A percentile compares a stretch with the other conserved stretches of the same genome.
These are phyloP conservation scores for Theonella swinhoei DNA, from an alignment of 37 sponge, comb jelly and placozoan genomes.

Conservation along the genomic window DNA sequence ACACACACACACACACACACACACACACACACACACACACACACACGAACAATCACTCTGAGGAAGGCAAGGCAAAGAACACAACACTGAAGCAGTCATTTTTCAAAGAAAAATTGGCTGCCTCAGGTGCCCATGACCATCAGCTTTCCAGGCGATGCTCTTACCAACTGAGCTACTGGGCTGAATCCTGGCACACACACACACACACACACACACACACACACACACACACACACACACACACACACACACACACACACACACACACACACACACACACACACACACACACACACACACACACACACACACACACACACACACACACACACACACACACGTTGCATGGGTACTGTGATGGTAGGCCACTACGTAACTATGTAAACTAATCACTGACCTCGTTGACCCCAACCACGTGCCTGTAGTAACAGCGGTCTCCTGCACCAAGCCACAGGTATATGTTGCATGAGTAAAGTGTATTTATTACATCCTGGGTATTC, in stretches of 20 bases:
- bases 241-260: conserved; percentile 6
- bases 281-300: conserved; percentile 3
- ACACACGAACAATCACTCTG: too few species aligned
- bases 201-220: conserved; percentile 31
- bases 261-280: conserved; percentile 6
- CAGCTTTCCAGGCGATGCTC: too few species aligned
- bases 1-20: conserved; percentile 35
- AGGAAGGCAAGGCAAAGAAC: neutral
- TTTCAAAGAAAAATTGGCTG: too few species aligned
- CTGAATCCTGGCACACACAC: too few species aligned
- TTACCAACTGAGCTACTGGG: too few species aligned
- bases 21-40: conserved; percentile 32
- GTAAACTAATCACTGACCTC: neutral
- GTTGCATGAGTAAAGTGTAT: neutral
- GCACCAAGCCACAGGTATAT: neutral
- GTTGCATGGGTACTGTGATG: neutral
- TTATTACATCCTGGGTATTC: neutral
- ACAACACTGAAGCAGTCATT: neutral
- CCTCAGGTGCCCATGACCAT: too few species aligned
- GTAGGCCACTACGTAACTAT: neutral
- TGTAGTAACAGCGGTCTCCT: neutral
- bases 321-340: neutral
- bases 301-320: neutral
- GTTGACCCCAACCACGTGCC: neutral
- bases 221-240: conserved; percentile 7